Conservation (phyloP, 2,888 invertebrate genomes). For the Nezara viridula region DNA sequence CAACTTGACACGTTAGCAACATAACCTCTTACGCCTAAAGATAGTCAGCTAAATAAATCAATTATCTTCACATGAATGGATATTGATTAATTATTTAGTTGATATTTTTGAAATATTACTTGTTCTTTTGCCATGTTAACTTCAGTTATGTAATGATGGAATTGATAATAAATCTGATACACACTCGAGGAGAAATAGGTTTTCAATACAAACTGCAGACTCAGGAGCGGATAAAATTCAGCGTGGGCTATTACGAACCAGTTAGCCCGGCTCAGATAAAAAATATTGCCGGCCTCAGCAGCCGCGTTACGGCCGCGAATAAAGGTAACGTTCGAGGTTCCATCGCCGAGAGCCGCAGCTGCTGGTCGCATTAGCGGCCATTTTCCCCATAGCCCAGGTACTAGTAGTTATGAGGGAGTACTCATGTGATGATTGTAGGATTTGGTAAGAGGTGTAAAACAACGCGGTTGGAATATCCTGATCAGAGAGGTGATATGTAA, state of each 20-base stretch:
- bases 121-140: too few species aligned
- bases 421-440: background rate
- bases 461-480: background rate
- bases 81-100: too few species aligned
- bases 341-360: background rate
- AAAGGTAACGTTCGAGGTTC: background rate
- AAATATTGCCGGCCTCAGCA: constrained; percentile 6
- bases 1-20: too few species aligned
- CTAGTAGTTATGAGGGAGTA: background rate
- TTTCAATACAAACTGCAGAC: constrained; percentile 2
- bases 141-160: background rate
- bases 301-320: background rate
- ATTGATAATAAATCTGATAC: background rate
- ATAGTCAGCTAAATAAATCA: too few species aligned
- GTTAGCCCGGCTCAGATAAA: constrained; percentile 27
- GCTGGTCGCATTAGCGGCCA: background rate
- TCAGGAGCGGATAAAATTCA: constrained; percentile 18
- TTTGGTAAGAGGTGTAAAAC: background rate
- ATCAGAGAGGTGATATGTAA: too few species aligned
- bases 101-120: too few species aligned
- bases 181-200: background rate
- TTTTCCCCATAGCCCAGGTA: background rate
- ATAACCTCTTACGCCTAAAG: too few species aligned
- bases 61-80: too few species aligned
- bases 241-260: constrained; percentile 17